These are phyloP conservation scores for Ditylenchus dipsaci DNA, from an alignment of 1,140 invertebrate genomes.

Conservation along the genomic window DNA sequence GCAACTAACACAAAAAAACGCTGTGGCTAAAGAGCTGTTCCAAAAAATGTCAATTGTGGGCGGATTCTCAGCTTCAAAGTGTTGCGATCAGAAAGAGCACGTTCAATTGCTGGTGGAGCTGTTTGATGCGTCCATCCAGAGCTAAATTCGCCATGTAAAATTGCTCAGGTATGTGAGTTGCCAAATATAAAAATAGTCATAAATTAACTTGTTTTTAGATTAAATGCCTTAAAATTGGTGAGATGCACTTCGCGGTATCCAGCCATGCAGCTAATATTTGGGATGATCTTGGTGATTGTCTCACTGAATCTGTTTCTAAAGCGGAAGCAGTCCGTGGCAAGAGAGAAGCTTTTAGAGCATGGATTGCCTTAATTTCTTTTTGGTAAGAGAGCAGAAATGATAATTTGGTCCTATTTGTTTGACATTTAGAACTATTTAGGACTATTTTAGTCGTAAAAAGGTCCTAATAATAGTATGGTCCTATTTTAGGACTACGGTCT, in stretches of 20 bases:
- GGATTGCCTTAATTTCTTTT: slow-evolving; percentile 34
- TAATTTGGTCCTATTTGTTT: not conserved
- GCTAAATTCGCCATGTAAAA: slow-evolving; percentile 32
- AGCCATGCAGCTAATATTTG: slow-evolving; percentile 27
- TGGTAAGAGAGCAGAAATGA: slow-evolving; percentile 32
- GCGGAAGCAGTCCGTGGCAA: slow-evolving; percentile 41
- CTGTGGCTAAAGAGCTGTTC: slow-evolving; percentile 37
- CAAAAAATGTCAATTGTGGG: slow-evolving; percentile 44
- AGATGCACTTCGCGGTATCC: slow-evolving; percentile 35
- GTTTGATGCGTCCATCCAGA: slow-evolving; percentile 36
- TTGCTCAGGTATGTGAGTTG: slow-evolving; percentile 12
- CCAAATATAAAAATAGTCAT: slow-evolving; percentile 9
- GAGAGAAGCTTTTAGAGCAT: slow-evolving; percentile 44
- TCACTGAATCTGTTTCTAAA: slow-evolving; percentile 41
- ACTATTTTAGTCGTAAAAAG: no score
- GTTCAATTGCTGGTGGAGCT: slow-evolving; percentile 30
- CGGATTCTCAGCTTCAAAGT: slow-evolving; percentile 39
- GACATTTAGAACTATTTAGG: not conserved
- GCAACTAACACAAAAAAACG: slow-evolving; percentile 27
- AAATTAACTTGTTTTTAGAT: slow-evolving; percentile 26
- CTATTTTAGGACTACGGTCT: no score
- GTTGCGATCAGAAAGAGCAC: slow-evolving; percentile 46
- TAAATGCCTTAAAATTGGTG: slow-evolving; percentile 32
- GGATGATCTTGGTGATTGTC: slow-evolving; percentile 41
- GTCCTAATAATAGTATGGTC: no score